Evolutionary conservation across 2,113 vertebrate genomes (phyloP), one percentile per base, ranked within the genome.

Genomic region (Dascyllus trimaculatus): DNA sequence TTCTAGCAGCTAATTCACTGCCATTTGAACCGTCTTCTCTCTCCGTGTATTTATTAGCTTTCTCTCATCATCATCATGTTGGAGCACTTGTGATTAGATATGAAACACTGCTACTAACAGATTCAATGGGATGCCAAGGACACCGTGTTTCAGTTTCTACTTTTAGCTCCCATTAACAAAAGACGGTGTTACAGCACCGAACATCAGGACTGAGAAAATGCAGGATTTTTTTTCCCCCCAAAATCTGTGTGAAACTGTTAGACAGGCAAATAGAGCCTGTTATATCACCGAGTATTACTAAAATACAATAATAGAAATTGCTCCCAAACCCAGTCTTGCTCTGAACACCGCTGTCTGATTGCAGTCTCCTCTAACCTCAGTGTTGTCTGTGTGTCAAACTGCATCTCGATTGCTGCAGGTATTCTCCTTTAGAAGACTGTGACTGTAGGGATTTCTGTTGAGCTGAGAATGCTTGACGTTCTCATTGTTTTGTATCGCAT

Each of bases 211-310:
- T 35, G 9, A 74, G 10, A 29, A 76, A 71, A 56, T 52, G 15
- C 43, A 18, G 15, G 29, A 61, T 54, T 60, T 56, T 7, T 24
- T n/a, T 26, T 26, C 54, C 54, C 7, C 48, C 1, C 18, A 38
- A 67, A 71, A 24, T 15, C 26, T 46, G 38, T 17, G 0, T 26
- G 26, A 26, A 18, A 46, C 65, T 18, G 19, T n/a, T 9, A 22
- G 57, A 49, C 61, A 72, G 43, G 19, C 49, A 67, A 72, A 71
- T 62, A 71, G 13, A 59, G 66, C 29, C 43, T 75, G 53, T 85
- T 40, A 57, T 35, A 54, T 5, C 22, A 49, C 13, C 57, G 63
- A 43, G 43, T 78, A 26, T 61, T 43, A 22, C 26, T 35, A 35
- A 35, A 35, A 35, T 35, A 9, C 32, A 35, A 35, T 35, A 64